Conservation (phyloP, 2,113 vertebrate genomes). For the Coptodon bakossiorum region DNA sequence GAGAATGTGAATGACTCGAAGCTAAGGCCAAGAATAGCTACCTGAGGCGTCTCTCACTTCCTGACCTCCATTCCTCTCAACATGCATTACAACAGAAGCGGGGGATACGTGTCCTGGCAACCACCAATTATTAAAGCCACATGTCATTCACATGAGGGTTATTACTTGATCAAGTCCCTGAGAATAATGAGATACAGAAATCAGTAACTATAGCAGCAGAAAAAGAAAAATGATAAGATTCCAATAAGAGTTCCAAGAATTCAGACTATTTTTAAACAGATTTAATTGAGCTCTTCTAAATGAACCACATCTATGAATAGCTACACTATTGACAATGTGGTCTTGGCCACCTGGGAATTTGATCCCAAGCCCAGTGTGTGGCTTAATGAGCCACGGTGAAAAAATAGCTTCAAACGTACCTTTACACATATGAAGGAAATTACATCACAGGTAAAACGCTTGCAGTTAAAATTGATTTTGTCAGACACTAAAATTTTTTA, state of each 20-base stretch:
- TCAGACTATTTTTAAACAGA: background rate
- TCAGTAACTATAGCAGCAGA: conserved; percentile 43
- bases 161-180: conserved; percentile 39
- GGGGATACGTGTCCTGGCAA: conserved; percentile 27
- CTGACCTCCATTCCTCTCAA: conserved; percentile 13
- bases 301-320: background rate
- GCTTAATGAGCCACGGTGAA: background rate
- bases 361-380: background rate
- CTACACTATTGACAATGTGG: background rate
- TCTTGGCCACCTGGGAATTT: background rate
- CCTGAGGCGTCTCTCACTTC: conserved; percentile 13
- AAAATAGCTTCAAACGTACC: background rate
- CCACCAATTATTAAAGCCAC: conserved; percentile 44
- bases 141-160: conserved; percentile 22
- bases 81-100: conserved; percentile 11
- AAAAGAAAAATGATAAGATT: background rate
- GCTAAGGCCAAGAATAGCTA: conserved; percentile 22
- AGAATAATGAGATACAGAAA: conserved; percentile 50
- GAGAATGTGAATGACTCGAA: conserved; percentile 21
- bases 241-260: background rate
- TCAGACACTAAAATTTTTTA: background rate
- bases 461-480: background rate
- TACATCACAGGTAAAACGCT: background rate
- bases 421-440: background rate
- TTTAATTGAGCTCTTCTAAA: background rate